Base-by-base conservation (phyloP, 2,888 invertebrate genomes). In the Dioctria linearis region DNA sequence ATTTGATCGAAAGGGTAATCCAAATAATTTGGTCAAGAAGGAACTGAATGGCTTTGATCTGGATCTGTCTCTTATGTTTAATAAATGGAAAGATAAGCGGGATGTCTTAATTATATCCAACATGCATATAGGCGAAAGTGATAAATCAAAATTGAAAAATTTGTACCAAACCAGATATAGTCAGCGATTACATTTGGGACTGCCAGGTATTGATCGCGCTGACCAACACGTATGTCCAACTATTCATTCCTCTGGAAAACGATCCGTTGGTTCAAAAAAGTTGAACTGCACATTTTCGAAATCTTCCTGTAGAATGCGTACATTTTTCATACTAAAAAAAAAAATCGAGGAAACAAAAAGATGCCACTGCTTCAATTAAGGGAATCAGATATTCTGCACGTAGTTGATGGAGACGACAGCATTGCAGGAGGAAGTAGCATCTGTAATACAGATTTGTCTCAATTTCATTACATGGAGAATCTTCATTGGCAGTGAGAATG, bases 51-150 rank as follows among this genome's bases (percentile, higher is more conserved):
- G 54, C 3, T 54, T 8, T 3, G 11, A 54, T 54, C 54, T 1
- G 54, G 57, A 40, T 57, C 73, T 40, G 25, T n/a, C 71, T 25
- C 9, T 73, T 73, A 40, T 73, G 57, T 57, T 73, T 5, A 73
- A 39, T 40, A 73, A 5, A 57, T 57, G 40, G 40, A 73, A 57
- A 73, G 73, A 57, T 73, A 73, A 73, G 37, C 73, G 57, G 40
- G 73, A 73, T 73, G 54, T 73, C 6, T 42, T 73, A 13, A 73
- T 57, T 57, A 73, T 73, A 73, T 73, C 57, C 54, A 73, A 40
- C 54, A 73, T 54, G 73, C 73, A 42, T 42, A 73, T 2, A 57
- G 51, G 54, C 13, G 13, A 54, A 57, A 73, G 39, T 57, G n/a
- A 73, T 37, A 40, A 73, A 73, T 13, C 11, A 57, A 73, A 73